phyloP scores from a whole-genome alignment of 2,113 vertebrate species.

The Ceuthmochares aereus region DNA sequence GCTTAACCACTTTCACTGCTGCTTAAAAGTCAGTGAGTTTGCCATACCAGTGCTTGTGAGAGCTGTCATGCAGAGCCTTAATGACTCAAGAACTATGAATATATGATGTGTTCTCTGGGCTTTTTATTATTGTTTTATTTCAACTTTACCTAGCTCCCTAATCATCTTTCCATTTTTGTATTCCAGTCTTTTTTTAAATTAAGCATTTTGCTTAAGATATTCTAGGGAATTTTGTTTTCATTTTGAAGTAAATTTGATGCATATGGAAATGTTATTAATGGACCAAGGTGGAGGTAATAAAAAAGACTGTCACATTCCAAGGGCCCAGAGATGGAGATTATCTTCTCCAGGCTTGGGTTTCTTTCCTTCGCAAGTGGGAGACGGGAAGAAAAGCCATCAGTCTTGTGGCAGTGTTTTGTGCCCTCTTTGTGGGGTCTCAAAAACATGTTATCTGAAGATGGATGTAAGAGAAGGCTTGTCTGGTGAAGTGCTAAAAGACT shows the following conservation, averaged over 20 bases:
- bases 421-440: background rate
- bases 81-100: slow-evolving; percentile 54
- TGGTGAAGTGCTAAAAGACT: background rate
- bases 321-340: background rate
- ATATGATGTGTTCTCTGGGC: slow-evolving; percentile 58
- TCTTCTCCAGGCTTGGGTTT: background rate
- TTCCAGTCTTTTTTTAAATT: background rate
- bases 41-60: slow-evolving; percentile 43
- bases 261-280: slow-evolving; percentile 24
- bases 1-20: slow-evolving; percentile 74
- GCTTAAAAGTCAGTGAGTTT: slow-evolving; percentile 66
- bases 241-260: background rate
- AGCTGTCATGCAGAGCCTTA: slow-evolving; percentile 57
- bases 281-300: background rate
- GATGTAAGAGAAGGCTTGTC: background rate
- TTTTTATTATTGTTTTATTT: slow-evolving; percentile 66
- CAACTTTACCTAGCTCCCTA: slow-evolving; percentile 38
- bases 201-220: slow-evolving; percentile 5
- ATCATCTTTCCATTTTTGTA: slow-evolving; percentile 48
- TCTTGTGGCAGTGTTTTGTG: background rate
- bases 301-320: background rate
- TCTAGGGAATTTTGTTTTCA: slow-evolving; percentile 2
- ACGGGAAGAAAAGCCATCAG: accelerated
- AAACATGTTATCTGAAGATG: background rate
- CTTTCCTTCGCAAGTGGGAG: background rate